A percentile compares a stretch with the other conserved stretches of the same genome.
These are phyloP conservation scores for Nemotelus pantherinus DNA, from an alignment of 2,888 invertebrate species.

Conservation along the genomic window DNA sequence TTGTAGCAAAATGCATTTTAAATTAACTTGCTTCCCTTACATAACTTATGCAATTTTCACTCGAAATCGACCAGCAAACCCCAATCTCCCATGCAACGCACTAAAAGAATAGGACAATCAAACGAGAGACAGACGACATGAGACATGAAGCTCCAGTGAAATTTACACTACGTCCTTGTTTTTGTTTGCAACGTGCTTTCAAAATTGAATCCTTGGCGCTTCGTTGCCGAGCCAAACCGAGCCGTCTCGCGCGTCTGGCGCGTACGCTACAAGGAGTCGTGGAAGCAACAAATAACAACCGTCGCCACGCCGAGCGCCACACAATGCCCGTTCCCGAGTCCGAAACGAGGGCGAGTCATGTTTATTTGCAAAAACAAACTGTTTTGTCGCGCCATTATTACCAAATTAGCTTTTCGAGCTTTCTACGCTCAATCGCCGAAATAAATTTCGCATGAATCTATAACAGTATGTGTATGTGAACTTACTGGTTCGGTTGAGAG, in stretches of 20 bases:
- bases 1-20: too few species aligned
- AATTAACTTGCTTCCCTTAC: too few species aligned
- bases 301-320: constrained; percentile 16
- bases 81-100: constrained; percentile 24
- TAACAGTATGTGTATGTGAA: background rate
- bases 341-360: constrained; percentile 20
- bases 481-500: background rate
- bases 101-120: constrained; percentile 7
- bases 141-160: constrained; percentile 29
- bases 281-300: constrained; percentile 45
- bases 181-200: constrained; percentile 41
- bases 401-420: constrained; percentile 46
- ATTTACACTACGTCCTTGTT: constrained; percentile 35
- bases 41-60: too few species aligned
- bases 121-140: constrained; percentile 4
- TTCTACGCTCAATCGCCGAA: constrained; percentile 37
- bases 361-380: constrained; percentile 47
- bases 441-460: constrained; percentile 34
- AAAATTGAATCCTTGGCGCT: constrained; percentile 23
- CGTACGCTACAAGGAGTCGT: constrained; percentile 34
- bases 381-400: constrained; percentile 50
- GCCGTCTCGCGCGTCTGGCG: constrained; percentile 29
- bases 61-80: background rate
- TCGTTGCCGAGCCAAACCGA: constrained; percentile 30
- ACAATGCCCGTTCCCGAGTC: background rate